Conservation (phyloP, 2,888 invertebrate genomes). For the Phragmatobia fuliginosa region DNA sequence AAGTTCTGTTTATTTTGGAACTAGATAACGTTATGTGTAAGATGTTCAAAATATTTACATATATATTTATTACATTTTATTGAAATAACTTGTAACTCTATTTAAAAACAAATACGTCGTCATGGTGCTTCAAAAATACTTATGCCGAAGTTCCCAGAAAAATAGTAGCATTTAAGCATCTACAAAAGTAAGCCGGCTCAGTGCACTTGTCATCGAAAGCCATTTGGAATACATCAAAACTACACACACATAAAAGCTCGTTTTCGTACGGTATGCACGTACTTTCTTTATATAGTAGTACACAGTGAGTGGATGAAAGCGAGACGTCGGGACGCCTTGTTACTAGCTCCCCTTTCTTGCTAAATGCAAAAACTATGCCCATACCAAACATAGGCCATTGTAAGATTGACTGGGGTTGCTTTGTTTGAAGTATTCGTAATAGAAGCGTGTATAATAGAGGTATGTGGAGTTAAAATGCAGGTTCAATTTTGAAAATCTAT, state of each 20-base stretch:
- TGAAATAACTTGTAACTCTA: slow-evolving; percentile 21
- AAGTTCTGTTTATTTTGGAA: no score
- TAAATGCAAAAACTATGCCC: slow-evolving; percentile 79
- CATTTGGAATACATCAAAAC: slow-evolving; percentile 79
- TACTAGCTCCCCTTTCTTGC: slow-evolving; percentile 76
- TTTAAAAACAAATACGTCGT: slow-evolving; percentile 32
- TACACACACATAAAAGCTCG: slow-evolving; percentile 69
- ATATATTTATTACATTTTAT: no score
- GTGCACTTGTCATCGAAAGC: slow-evolving; percentile 84
- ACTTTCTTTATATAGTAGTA: slow-evolving; percentile 77
- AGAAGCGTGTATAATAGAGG: slow-evolving; percentile 41
- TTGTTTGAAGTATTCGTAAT: slow-evolving; percentile 72
- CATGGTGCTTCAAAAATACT: slow-evolving; percentile 62
- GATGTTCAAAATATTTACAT: no score
- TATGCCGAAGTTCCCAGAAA: slow-evolving; percentile 68
- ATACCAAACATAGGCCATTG: slow-evolving; percentile 74
- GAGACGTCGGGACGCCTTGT: slow-evolving; percentile 74
- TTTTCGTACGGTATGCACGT: slow-evolving; percentile 56
- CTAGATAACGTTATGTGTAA: no score
- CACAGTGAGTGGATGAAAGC: slow-evolving; percentile 82
- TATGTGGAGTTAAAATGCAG: slow-evolving; percentile 49
- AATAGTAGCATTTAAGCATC: slow-evolving; percentile 81
- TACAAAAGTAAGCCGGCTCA: slow-evolving; percentile 79
- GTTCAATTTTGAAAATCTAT: slow-evolving; percentile 43
- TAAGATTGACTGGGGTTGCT: slow-evolving; percentile 77